Conservation (phyloP, 2,113 vertebrate species). For the Thomomys bottae region DNA sequence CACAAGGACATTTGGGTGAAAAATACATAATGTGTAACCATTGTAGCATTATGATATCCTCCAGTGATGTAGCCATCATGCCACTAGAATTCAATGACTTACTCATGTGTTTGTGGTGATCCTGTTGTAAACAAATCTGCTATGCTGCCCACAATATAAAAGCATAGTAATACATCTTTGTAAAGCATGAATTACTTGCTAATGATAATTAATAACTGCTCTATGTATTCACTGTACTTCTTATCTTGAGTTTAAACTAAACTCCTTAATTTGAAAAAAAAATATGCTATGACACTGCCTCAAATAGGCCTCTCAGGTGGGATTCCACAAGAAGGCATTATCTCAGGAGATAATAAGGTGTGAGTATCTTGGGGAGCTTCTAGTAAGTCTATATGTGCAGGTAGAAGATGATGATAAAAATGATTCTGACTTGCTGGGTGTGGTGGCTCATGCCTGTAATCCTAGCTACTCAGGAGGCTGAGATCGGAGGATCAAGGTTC, state of each 20-base stretch:
- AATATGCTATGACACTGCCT: background rate
- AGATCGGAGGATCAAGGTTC: too few relatives aligned
- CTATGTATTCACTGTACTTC: background rate
- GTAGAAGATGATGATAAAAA: background rate
- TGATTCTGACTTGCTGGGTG: too few relatives aligned
- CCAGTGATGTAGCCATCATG: too few relatives aligned
- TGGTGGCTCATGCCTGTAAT: too few relatives aligned
- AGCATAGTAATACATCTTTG: background rate
- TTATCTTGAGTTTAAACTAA: background rate
- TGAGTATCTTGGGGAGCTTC: background rate
- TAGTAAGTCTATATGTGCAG: background rate
- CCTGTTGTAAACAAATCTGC: too few relatives aligned
- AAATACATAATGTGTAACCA: background rate
- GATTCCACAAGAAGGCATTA: background rate
- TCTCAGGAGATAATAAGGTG: background rate
- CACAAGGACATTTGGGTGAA: background rate
- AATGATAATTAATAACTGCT: too few relatives aligned
- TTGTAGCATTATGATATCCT: background rate
- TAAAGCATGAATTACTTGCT: background rate
- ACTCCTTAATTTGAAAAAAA: background rate
- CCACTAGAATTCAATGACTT: background rate
- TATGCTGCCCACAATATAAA: too few relatives aligned
- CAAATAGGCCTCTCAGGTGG: background rate
- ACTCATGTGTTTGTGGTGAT: background rate
- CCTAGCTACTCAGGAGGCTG: too few relatives aligned